Conservation (phyloP, 2,113 vertebrate genomes). For the Dinomys branickii region DNA sequence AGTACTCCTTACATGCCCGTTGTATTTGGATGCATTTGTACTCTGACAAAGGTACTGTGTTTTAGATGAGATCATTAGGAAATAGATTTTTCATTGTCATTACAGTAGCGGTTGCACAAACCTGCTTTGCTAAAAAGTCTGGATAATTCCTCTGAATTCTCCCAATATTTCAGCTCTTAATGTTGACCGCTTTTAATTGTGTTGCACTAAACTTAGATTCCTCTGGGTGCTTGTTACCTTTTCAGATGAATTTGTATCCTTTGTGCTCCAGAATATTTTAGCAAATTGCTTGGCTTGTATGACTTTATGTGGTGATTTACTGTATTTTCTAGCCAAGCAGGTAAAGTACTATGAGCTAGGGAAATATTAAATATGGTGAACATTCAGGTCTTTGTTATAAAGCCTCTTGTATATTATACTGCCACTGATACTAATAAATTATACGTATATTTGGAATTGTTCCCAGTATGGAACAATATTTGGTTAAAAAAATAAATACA, state of each 20-base stretch:
- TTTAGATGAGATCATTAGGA: slow-evolving; percentile 71
- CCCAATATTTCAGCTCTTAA: not conserved
- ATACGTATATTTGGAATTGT: not conserved
- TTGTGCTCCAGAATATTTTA: slow-evolving; percentile 33
- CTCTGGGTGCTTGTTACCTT: not conserved
- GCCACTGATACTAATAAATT: not conserved
- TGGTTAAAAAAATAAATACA: not conserved
- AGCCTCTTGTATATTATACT: not conserved
- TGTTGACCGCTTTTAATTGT: slow-evolving; percentile 48
- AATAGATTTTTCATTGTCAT: slow-evolving; percentile 59
- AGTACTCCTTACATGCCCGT: slow-evolving; percentile 64
- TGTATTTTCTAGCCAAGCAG: not conserved
- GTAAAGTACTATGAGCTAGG: not conserved
- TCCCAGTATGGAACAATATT: not conserved
- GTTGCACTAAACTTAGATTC: not conserved
- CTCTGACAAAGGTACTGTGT: slow-evolving; percentile 63
- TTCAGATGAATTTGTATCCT: not conserved
- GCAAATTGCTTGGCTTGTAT: not conserved
- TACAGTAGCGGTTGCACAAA: not conserved
- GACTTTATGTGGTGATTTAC: slow-evolving; percentile 8
- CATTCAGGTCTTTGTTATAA: not conserved
- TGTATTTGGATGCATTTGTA: slow-evolving; percentile 55
- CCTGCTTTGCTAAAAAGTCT: slow-evolving; percentile 35
- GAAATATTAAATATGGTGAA: not conserved
- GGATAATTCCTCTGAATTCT: not conserved